Evolutionary conservation across 1,140 invertebrate species (phyloP).

Genomic region (Harlomillsia oculata): DNA sequence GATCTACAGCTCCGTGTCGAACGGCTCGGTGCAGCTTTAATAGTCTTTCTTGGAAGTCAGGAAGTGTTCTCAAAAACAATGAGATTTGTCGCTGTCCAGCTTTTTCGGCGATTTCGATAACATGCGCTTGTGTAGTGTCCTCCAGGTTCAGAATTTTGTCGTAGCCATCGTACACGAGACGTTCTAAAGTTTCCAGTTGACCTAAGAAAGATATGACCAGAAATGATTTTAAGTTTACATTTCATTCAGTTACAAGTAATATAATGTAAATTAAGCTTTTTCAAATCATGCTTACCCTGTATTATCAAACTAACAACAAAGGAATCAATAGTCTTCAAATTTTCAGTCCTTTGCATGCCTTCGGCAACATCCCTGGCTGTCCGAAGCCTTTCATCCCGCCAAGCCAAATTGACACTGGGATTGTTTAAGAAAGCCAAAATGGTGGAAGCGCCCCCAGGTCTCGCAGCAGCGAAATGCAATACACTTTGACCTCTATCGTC

Average conservation of each 20-base stretch:
- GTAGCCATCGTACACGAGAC: constrained; percentile 71
- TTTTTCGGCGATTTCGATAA: constrained; percentile 55
- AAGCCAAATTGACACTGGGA: constrained; percentile 36
- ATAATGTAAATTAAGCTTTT: too few species aligned
- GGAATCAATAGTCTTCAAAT: constrained; percentile 42
- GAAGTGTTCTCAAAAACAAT: constrained; percentile 52
- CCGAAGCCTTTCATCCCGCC: constrained; percentile 67
- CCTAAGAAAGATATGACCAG: constrained; percentile 47
- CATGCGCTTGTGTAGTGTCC: constrained; percentile 52
- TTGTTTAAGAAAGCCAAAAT: constrained; percentile 27
- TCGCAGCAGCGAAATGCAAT: constrained; percentile 73
- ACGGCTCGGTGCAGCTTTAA: constrained; percentile 59
- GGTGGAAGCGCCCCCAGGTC: constrained; percentile 42
- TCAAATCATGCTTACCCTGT: constrained; percentile 6
- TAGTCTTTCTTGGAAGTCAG: constrained; percentile 59
- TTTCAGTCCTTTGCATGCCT: constrained; percentile 63
- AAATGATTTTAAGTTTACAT: constrained; percentile 12
- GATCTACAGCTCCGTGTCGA: constrained; percentile 51
- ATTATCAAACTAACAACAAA: constrained; percentile 55
- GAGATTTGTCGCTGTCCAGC: constrained; percentile 53
- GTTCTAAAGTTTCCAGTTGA: constrained; percentile 62
- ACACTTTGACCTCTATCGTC: constrained; percentile 79
- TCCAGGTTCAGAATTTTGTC: constrained; percentile 71
- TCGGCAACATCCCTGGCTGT: constrained; percentile 77
- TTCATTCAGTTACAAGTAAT: constrained; percentile 1